Conservation (phyloP, 2,888 invertebrate species). For the Helleia helle region DNA sequence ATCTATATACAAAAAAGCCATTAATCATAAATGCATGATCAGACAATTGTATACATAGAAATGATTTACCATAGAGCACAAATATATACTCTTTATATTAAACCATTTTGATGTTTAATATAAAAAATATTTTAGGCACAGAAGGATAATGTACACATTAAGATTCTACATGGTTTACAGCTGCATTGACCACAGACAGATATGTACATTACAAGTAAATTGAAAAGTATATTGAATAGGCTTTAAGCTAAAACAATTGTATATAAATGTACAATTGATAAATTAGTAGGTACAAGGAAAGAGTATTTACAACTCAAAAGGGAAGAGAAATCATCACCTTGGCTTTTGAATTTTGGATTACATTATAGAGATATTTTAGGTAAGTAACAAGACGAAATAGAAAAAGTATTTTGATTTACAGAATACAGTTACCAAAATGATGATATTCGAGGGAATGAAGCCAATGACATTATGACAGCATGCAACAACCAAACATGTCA, state of each 20-base stretch:
- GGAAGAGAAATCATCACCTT: no score
- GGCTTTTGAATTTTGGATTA: not conserved
- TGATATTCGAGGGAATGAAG: not conserved
- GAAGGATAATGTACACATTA: not conserved
- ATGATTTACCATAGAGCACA: not conserved
- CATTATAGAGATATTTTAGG: not conserved
- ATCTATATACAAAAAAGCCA: slow-evolving; percentile 39
- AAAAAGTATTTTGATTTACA: no score
- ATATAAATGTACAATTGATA: no score
- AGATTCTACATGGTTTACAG: not conserved
- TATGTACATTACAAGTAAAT: no score
- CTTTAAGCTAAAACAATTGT: no score
- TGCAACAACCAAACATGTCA: slow-evolving; percentile 8
- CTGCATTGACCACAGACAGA: not conserved
- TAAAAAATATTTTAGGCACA: not conserved
- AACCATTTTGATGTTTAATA: not conserved
- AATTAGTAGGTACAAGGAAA: no score
- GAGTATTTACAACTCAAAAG: no score
- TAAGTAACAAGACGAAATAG: not conserved
- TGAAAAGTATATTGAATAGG: no score
- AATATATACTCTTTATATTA: not conserved
- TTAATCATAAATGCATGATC: not conserved
- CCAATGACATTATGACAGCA: slow-evolving; percentile 21
- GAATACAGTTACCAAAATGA: slow-evolving; percentile 1
- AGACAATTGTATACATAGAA: not conserved